phyloP scores from a whole-genome alignment of 2,888 invertebrate genomes.

The Drosophila lutescens region DNA sequence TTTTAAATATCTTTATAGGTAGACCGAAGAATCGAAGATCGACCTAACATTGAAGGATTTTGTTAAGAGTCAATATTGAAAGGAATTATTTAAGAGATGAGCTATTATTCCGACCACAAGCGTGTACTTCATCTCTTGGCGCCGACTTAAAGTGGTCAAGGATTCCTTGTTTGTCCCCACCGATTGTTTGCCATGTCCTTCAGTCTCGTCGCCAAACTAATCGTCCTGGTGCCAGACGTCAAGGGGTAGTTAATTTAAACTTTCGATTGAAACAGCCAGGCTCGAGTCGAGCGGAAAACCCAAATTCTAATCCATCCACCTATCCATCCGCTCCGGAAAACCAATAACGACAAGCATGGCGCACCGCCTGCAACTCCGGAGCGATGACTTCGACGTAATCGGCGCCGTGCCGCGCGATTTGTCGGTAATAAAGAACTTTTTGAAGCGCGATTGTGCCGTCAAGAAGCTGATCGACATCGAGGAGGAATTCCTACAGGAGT shows the following conservation, averaged over 20 bases:
- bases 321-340: neutral
- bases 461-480: constrained; percentile 69
- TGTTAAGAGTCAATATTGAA: too few relatives aligned
- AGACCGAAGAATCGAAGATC: too few relatives aligned
- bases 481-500: constrained; percentile 55
- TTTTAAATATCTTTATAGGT: too few relatives aligned
- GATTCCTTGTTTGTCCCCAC: neutral
- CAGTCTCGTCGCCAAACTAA: constrained; percentile 6
- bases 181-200: constrained; percentile 30
- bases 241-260: constrained; percentile 3
- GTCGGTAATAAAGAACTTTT: constrained; percentile 67
- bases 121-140: neutral
- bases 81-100: too few relatives aligned
- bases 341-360: constrained; percentile 48
- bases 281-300: neutral
- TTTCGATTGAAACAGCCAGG: constrained; percentile 5
- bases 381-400: constrained; percentile 67
- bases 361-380: constrained; percentile 58
- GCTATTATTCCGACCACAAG: neutral
- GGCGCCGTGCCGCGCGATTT: constrained; percentile 71
- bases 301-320: constrained; percentile 16
- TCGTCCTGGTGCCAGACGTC: constrained; percentile 17
- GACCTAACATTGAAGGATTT: too few relatives aligned
- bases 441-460: constrained; percentile 65
- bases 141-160: neutral